Percentiles rank a stretch among this genome's conserved stretches.
phyloP scores from a whole-genome alignment of 2,888 invertebrate species.

The Bhutanitis thaidina region DNA sequence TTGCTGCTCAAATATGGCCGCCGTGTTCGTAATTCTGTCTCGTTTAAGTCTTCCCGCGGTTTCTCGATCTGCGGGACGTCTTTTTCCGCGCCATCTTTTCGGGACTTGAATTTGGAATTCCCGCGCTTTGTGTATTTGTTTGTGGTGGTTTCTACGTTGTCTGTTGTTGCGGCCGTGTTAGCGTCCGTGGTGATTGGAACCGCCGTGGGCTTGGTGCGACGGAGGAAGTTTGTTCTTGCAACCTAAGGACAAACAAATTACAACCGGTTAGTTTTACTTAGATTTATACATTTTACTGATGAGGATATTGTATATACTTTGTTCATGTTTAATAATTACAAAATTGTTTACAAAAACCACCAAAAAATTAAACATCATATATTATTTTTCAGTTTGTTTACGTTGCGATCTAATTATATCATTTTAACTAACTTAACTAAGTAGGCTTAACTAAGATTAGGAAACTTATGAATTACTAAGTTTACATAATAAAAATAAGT shows the following conservation, averaged over 20 bases:
- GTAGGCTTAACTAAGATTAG: no score
- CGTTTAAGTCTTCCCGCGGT: slow-evolving; percentile 41
- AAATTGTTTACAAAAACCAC: no score
- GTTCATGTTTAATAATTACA: no score
- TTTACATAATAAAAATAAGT: no score
- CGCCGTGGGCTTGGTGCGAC: slow-evolving; percentile 65
- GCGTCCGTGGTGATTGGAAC: slow-evolving; percentile 49
- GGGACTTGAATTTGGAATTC: slow-evolving; percentile 43
- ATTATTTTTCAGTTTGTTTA: no score
- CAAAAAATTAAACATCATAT: no score
- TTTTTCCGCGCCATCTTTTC: slow-evolving; percentile 34
- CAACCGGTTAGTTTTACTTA: slow-evolving; percentile 36
- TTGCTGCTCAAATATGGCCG: slow-evolving; percentile 54
- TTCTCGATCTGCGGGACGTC: slow-evolving; percentile 30
- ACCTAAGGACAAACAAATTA: slow-evolving; percentile 45
- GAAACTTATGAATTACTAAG: no score
- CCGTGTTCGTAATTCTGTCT: slow-evolving; percentile 39
- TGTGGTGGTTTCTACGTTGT: slow-evolving; percentile 44
- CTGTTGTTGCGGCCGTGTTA: slow-evolving; percentile 35
- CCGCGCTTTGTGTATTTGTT: slow-evolving; percentile 48
- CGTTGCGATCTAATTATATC: no score
- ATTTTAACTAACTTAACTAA: no score
- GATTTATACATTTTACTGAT: background rate
- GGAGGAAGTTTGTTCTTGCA: slow-evolving; percentile 54
- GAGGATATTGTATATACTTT: no score